Conservation (phyloP, 2,888 invertebrate genomes). For the Aspidiotus destructor region DNA sequence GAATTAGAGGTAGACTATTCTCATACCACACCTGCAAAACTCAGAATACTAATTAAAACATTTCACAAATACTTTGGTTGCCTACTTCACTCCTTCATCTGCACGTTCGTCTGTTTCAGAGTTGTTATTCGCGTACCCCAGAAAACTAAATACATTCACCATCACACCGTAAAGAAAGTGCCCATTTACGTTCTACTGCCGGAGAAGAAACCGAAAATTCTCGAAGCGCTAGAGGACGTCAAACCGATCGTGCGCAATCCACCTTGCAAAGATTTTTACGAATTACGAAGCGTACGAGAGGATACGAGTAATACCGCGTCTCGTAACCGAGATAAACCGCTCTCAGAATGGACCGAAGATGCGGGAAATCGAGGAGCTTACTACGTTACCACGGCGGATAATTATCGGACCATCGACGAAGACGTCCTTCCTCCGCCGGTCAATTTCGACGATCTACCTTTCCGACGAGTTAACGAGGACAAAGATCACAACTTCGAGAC, state of each 20-base stretch:
- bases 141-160: slow-evolving; percentile 39
- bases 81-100: no score
- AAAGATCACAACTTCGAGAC: background rate
- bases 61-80: no score
- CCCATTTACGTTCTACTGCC: slow-evolving; percentile 37
- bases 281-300: background rate
- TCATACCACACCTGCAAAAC: no score
- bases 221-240: background rate
- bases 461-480: background rate
- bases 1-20: no score
- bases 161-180: slow-evolving; percentile 39
- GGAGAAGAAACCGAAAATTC: slow-evolving; percentile 19
- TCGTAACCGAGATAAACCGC: background rate
- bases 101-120: slow-evolving; percentile 29
- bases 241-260: background rate
- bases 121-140: slow-evolving; percentile 40
- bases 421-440: background rate
- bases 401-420: background rate
- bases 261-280: background rate
- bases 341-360: background rate
- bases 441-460: background rate
- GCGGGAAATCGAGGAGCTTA: background rate
- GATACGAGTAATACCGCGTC: background rate
- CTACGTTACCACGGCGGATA: background rate
- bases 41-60: no score